Conservation (phyloP, 92 coral and sea anemone species). For the Metridium senile region DNA sequence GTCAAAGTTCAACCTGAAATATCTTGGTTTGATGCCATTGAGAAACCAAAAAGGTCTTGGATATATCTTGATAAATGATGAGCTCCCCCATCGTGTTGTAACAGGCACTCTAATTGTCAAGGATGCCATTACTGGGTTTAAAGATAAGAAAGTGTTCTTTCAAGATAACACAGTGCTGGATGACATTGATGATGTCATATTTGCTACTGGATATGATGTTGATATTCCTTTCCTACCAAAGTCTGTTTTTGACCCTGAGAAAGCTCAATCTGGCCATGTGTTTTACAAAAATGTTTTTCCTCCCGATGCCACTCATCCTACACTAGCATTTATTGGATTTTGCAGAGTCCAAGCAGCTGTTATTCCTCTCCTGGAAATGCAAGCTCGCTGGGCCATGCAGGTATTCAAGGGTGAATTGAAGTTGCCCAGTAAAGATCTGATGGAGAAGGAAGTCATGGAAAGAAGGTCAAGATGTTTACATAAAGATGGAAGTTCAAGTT, state of each 20-base stretch:
- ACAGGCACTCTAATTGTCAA: constrained; percentile 76
- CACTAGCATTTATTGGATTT: constrained; percentile 82
- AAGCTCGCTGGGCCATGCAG: constrained; percentile 81
- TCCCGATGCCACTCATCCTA: constrained; percentile 41
- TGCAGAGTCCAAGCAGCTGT: constrained; percentile 55
- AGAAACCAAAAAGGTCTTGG: too few species aligned
- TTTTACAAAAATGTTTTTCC: constrained; percentile 81
- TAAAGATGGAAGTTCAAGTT: not conserved
- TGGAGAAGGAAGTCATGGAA: constrained; percentile 54
- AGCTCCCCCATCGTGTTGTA: constrained; percentile 79
- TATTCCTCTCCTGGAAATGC: constrained; percentile 68
- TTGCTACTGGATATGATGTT: constrained; percentile 76
- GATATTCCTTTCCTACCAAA: constrained; percentile 66
- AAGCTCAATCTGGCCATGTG: constrained; percentile 36
- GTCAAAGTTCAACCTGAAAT: constrained; percentile 29
- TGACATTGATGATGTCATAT: constrained; percentile 71
- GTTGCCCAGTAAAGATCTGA: constrained; percentile 59
- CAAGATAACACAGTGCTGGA: constrained; percentile 71
- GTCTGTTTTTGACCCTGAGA: constrained; percentile 48
- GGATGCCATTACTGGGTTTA: constrained; percentile 48
- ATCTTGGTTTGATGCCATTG: constrained; percentile 73
- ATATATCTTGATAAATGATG: constrained; percentile 74
- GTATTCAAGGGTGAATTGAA: constrained; percentile 62
- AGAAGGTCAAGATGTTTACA: not conserved
- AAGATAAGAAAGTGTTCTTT: constrained; percentile 58